Evolutionary conservation across 2,797 vertebrate genomes (phyloP).

Genomic region (Acanthurus lineatus): DNA sequence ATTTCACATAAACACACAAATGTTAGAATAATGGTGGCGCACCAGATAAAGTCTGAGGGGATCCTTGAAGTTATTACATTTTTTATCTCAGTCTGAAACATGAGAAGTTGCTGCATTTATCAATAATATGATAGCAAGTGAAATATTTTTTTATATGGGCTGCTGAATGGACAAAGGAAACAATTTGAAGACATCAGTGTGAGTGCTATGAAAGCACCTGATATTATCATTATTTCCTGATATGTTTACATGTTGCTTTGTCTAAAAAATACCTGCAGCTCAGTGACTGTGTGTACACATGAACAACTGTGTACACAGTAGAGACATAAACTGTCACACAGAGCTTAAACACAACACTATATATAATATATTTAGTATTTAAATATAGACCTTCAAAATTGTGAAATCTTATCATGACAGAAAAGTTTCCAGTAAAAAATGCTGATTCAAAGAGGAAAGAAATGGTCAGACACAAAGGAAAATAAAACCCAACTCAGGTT

Average conservation of each 20-base stretch:
- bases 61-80: no score
- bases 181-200: no score
- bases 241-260: not conserved
- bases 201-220: not conserved
- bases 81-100: no score
- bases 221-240: not conserved
- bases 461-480: not conserved
- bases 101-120: no score
- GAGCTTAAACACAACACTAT: not conserved
- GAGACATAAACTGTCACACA: not conserved
- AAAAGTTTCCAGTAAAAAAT: not conserved
- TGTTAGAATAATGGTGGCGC: no score
- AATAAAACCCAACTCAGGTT: not conserved
- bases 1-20: no score
- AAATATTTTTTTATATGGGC: no score
- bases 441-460: constrained; percentile 28
- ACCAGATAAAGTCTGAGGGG: no score
- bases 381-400: not conserved
- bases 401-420: not conserved
- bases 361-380: not conserved
- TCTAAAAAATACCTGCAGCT: not conserved
- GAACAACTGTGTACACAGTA: not conserved
- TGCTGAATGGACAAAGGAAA: not conserved
- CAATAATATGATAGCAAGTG: no score
- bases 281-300: not conserved